These are phyloP conservation scores for Epiblema foenella DNA, from an alignment of 2,888 invertebrate species.

Conservation along the genomic window DNA sequence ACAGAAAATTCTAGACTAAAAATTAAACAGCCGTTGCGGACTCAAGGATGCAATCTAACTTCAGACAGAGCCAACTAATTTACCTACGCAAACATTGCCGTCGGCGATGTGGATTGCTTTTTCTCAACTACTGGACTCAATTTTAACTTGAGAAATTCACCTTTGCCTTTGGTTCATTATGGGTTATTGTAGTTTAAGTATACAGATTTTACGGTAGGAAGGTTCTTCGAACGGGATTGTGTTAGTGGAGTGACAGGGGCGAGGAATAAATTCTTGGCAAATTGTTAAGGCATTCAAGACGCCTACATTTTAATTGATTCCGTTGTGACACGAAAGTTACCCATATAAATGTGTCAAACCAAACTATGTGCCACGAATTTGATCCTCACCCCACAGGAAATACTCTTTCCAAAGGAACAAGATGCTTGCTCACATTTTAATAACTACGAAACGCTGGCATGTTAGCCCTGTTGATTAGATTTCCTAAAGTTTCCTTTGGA, in stretches of 20 bases:
- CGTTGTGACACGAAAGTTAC: too few species aligned
- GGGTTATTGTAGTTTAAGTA: neutral
- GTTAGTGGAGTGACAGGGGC: too few species aligned
- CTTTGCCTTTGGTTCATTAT: slow-evolving; percentile 37
- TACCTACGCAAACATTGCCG: slow-evolving; percentile 56
- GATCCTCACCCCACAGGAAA: too few species aligned
- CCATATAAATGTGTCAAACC: too few species aligned
- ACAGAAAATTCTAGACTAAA: slow-evolving; percentile 40
- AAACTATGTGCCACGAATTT: too few species aligned
- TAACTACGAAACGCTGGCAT: neutral
- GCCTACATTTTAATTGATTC: too few species aligned
- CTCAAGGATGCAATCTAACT: slow-evolving; percentile 50
- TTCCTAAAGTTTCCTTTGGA: neutral
- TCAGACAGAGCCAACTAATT: slow-evolving; percentile 57
- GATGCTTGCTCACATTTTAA: neutral
- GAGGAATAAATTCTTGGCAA: too few species aligned
- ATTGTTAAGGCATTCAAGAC: too few species aligned
- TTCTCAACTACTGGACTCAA: slow-evolving; percentile 57
- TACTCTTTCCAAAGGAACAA: too few species aligned
- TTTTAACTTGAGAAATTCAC: slow-evolving; percentile 58
- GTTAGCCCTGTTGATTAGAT: neutral
- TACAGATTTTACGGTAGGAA: too few species aligned
- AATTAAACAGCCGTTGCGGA: slow-evolving; percentile 42
- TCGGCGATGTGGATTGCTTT: slow-evolving; percentile 44
- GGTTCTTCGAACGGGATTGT: too few species aligned